phyloP scores from a whole-genome alignment of 2,797 vertebrate species.

The Clarias laeviceps region DNA sequence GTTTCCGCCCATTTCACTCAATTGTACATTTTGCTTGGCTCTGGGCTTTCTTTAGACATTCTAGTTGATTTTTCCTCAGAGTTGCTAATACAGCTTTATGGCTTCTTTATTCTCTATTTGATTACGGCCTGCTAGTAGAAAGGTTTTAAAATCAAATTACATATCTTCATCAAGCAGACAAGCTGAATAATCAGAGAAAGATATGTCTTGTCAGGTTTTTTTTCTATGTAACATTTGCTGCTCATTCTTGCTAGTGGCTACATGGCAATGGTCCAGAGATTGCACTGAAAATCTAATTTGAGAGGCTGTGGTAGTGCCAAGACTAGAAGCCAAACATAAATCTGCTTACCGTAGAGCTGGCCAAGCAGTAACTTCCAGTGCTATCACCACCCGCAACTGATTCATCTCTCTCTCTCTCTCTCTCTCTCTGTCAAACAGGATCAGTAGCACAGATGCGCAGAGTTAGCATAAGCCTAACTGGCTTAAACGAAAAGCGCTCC shows the following conservation, averaged over 20 bases:
- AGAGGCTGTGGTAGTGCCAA: constrained; percentile 56
- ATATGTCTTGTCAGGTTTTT: constrained; percentile 45
- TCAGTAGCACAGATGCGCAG: constrained; percentile 50
- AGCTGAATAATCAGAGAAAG: constrained; percentile 43
- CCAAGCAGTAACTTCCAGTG: constrained; percentile 52
- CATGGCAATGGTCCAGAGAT: constrained; percentile 60
- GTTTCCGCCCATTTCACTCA: constrained; percentile 56
- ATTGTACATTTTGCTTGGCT: constrained; percentile 54
- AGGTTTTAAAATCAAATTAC: constrained; percentile 62
- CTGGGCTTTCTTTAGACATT: constrained; percentile 48
- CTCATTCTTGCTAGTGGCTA: constrained; percentile 61
- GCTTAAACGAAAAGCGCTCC: constrained; percentile 57
- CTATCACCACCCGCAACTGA: constrained; percentile 50
- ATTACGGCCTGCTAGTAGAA: constrained; percentile 58
- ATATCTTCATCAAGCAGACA: constrained; percentile 58
- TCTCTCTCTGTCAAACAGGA: constrained; percentile 41
- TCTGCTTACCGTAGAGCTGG: constrained; percentile 54
- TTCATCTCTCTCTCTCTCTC: constrained; percentile 32
- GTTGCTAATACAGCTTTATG: constrained; percentile 61
- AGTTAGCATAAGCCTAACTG: constrained; percentile 59
- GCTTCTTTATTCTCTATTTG: constrained; percentile 60
- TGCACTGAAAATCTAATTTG: constrained; percentile 61
- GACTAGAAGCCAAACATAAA: constrained; percentile 60
- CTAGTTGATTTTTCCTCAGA: constrained; percentile 43
- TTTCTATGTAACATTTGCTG: constrained; percentile 57